These are phyloP conservation scores for Microcebus jonahi DNA, from an alignment of 2,113 vertebrate species.

Conservation along the genomic window DNA sequence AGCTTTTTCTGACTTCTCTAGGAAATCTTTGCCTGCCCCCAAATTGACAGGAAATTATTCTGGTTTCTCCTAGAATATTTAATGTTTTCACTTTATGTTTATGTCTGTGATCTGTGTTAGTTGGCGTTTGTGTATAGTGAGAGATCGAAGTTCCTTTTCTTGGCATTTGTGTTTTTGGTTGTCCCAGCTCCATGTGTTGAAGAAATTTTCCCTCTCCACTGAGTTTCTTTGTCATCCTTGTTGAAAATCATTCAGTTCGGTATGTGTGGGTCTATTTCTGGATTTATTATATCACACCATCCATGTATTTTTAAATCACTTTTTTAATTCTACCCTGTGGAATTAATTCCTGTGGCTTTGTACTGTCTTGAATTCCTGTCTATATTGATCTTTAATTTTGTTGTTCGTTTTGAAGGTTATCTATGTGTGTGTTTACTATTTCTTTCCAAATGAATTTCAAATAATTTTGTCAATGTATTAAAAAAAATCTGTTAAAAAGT, in stretches of 20 bases:
- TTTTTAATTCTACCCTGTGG: no score
- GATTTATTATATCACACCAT: background rate
- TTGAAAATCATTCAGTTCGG: background rate
- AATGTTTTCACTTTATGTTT: background rate
- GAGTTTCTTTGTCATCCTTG: background rate
- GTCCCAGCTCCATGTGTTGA: background rate
- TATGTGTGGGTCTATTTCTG: background rate
- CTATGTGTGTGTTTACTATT: no score
- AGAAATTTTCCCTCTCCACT: background rate
- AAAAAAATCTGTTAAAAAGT: background rate
- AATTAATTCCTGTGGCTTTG: background rate
- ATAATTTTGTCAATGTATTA: background rate
- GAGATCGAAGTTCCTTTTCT: rapidly evolving
- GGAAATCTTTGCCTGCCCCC: background rate
- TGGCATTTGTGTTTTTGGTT: background rate
- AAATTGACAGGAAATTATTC: background rate
- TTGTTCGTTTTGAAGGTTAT: background rate
- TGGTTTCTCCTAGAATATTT: background rate
- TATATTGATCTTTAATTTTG: background rate
- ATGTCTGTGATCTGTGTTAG: background rate
- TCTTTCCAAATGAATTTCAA: background rate
- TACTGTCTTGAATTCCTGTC: background rate
- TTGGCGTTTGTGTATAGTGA: background rate
- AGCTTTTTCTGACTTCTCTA: background rate
- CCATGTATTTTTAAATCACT: background rate